These are phyloP conservation scores for Pica pica DNA, from an alignment of 2,113 vertebrate species.

Conservation along the genomic window DNA sequence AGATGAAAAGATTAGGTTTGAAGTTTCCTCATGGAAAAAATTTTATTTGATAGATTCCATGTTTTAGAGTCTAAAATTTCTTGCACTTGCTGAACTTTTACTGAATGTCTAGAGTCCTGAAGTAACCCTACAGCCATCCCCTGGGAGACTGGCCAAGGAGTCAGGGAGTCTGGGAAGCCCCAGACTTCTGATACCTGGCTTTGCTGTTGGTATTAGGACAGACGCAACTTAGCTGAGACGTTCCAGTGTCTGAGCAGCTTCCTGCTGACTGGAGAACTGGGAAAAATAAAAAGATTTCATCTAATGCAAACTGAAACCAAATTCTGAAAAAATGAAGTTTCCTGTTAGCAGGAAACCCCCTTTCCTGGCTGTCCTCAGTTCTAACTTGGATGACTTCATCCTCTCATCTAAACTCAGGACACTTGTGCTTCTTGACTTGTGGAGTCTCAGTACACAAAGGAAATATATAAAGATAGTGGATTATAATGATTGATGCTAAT, in stretches of 20 bases:
- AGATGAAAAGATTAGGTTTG: not conserved
- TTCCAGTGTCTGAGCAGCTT: not conserved
- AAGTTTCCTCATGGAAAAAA: not conserved
- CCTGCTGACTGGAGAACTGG: not conserved
- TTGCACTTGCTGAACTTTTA: not conserved
- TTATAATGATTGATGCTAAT: not conserved
- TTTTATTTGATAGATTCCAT: not conserved
- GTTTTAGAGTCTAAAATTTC: not conserved
- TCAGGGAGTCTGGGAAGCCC: not conserved
- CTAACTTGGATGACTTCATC: not conserved
- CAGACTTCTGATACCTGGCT: not conserved
- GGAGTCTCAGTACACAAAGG: not conserved
- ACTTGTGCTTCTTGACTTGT: not conserved
- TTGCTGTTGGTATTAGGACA: not conserved
- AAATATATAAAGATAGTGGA: not conserved
- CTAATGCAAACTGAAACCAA: not conserved
- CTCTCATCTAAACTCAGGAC: not conserved
- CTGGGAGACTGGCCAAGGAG: not conserved
- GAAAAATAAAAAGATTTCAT: not conserved
- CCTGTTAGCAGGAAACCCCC: not conserved
- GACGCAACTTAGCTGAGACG: not conserved
- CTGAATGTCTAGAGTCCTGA: not conserved
- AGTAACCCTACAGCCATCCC: not conserved
- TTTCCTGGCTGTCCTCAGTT: not conserved
- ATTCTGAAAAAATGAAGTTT: not conserved